Percentiles rank a stretch among this genome's conserved stretches.
These are phyloP conservation scores for Drosophila mercatorum DNA, from an alignment of 2,888 invertebrate genomes.

Conservation along the genomic window DNA sequence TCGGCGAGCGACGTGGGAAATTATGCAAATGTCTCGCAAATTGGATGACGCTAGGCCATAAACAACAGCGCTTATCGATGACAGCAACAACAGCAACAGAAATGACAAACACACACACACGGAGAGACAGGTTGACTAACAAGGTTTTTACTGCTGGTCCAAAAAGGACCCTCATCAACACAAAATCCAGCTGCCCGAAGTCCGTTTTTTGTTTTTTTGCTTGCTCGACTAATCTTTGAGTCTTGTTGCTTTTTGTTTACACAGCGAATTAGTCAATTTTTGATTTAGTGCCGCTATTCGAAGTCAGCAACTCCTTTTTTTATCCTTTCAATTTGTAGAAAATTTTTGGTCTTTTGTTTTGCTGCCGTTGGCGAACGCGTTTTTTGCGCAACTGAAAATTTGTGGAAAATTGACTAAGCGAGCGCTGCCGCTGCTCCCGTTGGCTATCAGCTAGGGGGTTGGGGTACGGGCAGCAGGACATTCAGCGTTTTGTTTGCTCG, in stretches of 20 bases:
- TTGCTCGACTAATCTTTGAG: conserved; percentile 48
- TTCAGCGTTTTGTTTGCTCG: conserved; percentile 52
- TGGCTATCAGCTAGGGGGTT: conserved; percentile 2
- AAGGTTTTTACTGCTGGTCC: conserved; percentile 27
- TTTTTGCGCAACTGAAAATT: conserved; percentile 70
- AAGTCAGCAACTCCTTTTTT: conserved; percentile 23
- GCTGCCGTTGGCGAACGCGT: conserved; percentile 72
- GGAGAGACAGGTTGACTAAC: conserved; percentile 30
- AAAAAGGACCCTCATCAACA: conserved; percentile 64
- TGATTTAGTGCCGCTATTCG: conserved; percentile 32
- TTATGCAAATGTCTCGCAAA: conserved; percentile 75
- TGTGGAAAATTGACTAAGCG: conserved; percentile 66
- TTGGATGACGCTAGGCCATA: conserved; percentile 66
- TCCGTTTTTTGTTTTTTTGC: conserved; percentile 4
- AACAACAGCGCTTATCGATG: conserved; percentile 61
- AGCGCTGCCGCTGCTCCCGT: conserved; percentile 15
- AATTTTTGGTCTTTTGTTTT: conserved; percentile 26
- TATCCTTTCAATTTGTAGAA: conserved; percentile 16
- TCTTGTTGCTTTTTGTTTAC: conserved; percentile 69
- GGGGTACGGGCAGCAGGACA: not conserved
- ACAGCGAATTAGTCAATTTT: conserved; percentile 61
- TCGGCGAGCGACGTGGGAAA: conserved; percentile 65
- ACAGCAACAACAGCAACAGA: conserved; percentile 17
- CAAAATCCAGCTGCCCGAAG: conserved; percentile 51
- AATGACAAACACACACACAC: conserved; percentile 9